Evolutionary conservation across 2,888 invertebrate species (phyloP).

Genomic region (Drosophila flavopinicola): DNA sequence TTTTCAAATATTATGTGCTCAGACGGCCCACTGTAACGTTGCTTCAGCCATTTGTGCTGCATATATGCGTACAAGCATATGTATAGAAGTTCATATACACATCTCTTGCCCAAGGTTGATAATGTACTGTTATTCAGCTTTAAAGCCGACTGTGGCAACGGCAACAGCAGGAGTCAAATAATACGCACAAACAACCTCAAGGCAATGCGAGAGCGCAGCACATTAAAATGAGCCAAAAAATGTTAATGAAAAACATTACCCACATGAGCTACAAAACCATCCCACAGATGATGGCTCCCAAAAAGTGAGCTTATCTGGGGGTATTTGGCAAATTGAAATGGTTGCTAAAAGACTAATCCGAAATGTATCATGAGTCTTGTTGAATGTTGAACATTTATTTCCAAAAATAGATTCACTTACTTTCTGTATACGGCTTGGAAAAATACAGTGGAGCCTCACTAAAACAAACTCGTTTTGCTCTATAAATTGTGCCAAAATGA

Average conservation of each 20-base stretch:
- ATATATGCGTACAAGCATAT: slow-evolving; percentile 5
- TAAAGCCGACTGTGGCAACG: slow-evolving; percentile 15
- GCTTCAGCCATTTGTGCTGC: slow-evolving; percentile 27
- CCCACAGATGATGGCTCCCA: slow-evolving; percentile 17
- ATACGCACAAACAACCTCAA: slow-evolving; percentile 52
- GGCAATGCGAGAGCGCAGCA: slow-evolving; percentile 34
- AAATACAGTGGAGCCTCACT: too few relatives aligned
- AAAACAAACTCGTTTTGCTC: too few relatives aligned
- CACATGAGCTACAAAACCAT: slow-evolving; percentile 16
- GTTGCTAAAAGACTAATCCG: neutral
- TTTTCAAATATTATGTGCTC: too few relatives aligned
- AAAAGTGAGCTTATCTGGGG: too few relatives aligned
- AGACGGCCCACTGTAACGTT: slow-evolving; percentile 1
- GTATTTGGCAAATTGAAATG: too few relatives aligned
- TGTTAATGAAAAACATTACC: slow-evolving; percentile 57
- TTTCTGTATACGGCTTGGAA: too few relatives aligned
- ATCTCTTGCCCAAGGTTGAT: slow-evolving; percentile 15
- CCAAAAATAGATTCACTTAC: too few relatives aligned
- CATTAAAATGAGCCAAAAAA: slow-evolving; percentile 64
- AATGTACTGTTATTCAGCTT: slow-evolving; percentile 26
- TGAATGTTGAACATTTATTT: too few relatives aligned
- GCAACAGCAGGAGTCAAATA: slow-evolving; percentile 35
- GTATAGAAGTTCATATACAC: too few relatives aligned
- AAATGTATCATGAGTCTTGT: neutral
- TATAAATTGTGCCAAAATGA: too few relatives aligned